Evolutionary conservation across 2,797 vertebrate genomes (phyloP).

Genomic region (Natrix natrix): DNA sequence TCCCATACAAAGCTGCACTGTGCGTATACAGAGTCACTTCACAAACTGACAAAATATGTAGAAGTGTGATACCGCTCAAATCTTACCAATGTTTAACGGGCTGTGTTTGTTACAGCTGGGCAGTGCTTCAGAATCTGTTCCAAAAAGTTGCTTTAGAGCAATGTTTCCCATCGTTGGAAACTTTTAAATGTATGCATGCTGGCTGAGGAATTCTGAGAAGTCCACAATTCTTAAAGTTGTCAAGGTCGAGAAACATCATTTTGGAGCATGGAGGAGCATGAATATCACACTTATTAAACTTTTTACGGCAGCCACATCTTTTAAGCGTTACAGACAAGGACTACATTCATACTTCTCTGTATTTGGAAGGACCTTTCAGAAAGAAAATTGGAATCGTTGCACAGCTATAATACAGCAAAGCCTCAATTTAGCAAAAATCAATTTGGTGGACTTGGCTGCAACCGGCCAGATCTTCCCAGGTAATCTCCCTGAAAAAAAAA

Average conservation of each 20-base stretch:
- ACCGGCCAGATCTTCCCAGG: background rate
- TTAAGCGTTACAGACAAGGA: background rate
- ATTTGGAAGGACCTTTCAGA: background rate
- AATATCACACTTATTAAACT: background rate
- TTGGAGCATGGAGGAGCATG: background rate
- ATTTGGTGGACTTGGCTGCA: background rate
- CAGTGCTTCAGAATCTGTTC: background rate
- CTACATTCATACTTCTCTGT: background rate
- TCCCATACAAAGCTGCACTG: too few species aligned
- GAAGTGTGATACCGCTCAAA: background rate
- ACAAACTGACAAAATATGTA: background rate
- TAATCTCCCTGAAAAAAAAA: background rate
- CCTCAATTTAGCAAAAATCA: background rate
- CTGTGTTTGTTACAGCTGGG: background rate
- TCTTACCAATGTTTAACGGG: background rate
- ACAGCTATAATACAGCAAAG: background rate
- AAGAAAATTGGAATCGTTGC: background rate
- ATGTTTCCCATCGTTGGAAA: background rate
- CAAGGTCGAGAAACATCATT: background rate
- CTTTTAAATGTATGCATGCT: background rate
- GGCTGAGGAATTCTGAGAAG: background rate
- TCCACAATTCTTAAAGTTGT: background rate
- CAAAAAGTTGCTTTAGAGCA: background rate
- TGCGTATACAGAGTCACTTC: background rate
- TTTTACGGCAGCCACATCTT: background rate